Evolutionary conservation across 2,113 vertebrate genomes (phyloP), one percentile per base, ranked within the genome.

Genomic region (Balaenoptera acutorostrata): DNA sequence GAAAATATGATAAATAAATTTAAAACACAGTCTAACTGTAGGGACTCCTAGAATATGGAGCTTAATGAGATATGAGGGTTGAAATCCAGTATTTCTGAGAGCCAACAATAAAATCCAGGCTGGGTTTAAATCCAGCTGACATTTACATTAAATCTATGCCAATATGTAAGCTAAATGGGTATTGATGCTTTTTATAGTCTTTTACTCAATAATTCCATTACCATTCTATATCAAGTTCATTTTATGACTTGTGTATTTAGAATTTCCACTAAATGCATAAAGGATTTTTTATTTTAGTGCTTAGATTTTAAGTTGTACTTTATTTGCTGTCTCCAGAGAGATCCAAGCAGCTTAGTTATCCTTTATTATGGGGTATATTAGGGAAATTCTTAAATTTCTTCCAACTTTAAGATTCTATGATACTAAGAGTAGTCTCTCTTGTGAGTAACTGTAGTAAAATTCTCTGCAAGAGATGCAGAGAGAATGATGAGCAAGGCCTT

Each of bases 341-440:
- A 41, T 71, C 68, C 68, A 78, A 46, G 57, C 29, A 80, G n/a
- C 69, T 63, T 93, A 49, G 20, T 86, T 88, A 83, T 72, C 17
- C 10, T 92, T 69, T 59, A 49, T 85, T 87, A 55, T 41, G 33
- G 36, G 8, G 6, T 39, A 29, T 11, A 23, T 87, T 84, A 95
- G n/a, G 39, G 61, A 68, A 75, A 91, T 82, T 61, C 82, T 97
- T 86, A 57, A 36, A 64, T n/a, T 68, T 90, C 36, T 39, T 88
- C 36, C 81, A 74, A 69, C 17, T 64, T 83, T 61, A 44, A 89
- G 89, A 41, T 49, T 78, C 27, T 92, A 6, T 85, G 27, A 88
- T 90, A 92, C 39, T n/a, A 80, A 94, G 80, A 93, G 33, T 57
- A 55, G 15, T 90, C 83, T 84, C 61, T 93, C n/a, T 94, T 95